These are phyloP conservation scores for Standfussiana lucernea DNA, from an alignment of 2,888 invertebrate genomes.

Conservation along the genomic window DNA sequence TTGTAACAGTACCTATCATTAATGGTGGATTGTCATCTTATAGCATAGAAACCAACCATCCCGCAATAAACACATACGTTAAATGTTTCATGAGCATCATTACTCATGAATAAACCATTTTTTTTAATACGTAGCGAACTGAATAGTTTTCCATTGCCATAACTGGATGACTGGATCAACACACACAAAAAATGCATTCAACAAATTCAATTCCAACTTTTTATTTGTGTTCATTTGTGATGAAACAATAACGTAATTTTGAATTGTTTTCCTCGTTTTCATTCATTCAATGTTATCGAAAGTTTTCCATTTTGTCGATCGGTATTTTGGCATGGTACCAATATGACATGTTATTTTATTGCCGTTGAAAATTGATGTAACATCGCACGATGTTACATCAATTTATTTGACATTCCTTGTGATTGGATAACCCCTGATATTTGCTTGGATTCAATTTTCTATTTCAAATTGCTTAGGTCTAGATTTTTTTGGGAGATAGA, in stretches of 20 bases:
- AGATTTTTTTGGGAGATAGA: not conserved
- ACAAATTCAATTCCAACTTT: slow-evolving; percentile 30
- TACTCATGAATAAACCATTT: not conserved
- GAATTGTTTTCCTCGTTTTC: slow-evolving; percentile 31
- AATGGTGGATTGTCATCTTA: not conserved
- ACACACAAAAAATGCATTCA: slow-evolving; percentile 21
- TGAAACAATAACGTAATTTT: slow-evolving; percentile 42
- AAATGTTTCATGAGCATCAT: not conserved
- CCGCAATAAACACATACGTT: not conserved
- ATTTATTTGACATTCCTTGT: slow-evolving; percentile 28
- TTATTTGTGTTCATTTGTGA: slow-evolving; percentile 38
- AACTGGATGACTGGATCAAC: slow-evolving; percentile 33
- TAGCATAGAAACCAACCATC: not conserved
- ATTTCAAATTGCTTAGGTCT: slow-evolving; percentile 43
- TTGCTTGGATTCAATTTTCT: slow-evolving; percentile 46
- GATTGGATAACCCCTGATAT: slow-evolving; percentile 38
- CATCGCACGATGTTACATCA: slow-evolving; percentile 34
- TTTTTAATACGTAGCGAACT: not conserved
- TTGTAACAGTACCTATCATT: not conserved
- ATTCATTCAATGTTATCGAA: slow-evolving; percentile 33
- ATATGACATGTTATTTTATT: slow-evolving; percentile 54
- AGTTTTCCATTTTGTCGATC: slow-evolving; percentile 13
- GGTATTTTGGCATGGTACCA: slow-evolving; percentile 49
- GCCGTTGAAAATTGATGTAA: no score
- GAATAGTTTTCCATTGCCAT: slow-evolving; percentile 27